Conservation (phyloP, 2,888 invertebrate species). For the Leptopilina myrica region DNA sequence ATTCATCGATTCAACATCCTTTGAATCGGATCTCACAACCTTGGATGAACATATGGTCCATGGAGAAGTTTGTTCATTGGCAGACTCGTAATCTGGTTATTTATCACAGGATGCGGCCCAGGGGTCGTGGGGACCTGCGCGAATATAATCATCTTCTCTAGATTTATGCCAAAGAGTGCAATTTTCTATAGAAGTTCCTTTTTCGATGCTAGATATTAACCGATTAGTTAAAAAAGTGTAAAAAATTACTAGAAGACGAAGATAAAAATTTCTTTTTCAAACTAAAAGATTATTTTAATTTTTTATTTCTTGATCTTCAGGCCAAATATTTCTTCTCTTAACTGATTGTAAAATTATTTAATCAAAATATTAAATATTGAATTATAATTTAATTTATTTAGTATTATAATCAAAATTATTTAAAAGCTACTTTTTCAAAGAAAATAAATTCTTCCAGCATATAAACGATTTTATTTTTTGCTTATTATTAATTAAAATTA, state of each 20-base stretch:
- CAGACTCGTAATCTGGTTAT: slow-evolving; percentile 73
- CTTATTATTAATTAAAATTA: too few species aligned
- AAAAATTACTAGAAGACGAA: neutral
- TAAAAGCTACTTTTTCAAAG: too few species aligned
- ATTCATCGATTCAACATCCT: slow-evolving; percentile 16
- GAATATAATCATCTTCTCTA: slow-evolving; percentile 28
- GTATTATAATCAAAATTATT: too few species aligned
- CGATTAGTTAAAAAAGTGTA: neutral
- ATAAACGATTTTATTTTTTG: too few species aligned
- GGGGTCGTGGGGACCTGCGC: slow-evolving; percentile 27
- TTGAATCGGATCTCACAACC: slow-evolving; percentile 64
- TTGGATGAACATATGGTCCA: slow-evolving; percentile 73
- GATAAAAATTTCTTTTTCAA: too few species aligned
- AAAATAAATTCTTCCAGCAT: too few species aligned
- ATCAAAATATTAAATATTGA: too few species aligned
- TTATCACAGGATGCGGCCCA: slow-evolving; percentile 71
- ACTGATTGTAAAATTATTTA: too few species aligned
- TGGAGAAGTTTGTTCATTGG: slow-evolving; percentile 67
- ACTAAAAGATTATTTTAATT: too few species aligned
- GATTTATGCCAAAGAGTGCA: slow-evolving; percentile 37
- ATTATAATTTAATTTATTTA: too few species aligned
- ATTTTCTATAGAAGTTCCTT: slow-evolving; percentile 29
- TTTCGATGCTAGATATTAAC: neutral
- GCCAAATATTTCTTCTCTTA: too few species aligned
- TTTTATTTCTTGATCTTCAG: too few species aligned